These are phyloP conservation scores for Kryphioiulus occultus DNA, from an alignment of 2,888 invertebrate genomes.

Conservation along the genomic window DNA sequence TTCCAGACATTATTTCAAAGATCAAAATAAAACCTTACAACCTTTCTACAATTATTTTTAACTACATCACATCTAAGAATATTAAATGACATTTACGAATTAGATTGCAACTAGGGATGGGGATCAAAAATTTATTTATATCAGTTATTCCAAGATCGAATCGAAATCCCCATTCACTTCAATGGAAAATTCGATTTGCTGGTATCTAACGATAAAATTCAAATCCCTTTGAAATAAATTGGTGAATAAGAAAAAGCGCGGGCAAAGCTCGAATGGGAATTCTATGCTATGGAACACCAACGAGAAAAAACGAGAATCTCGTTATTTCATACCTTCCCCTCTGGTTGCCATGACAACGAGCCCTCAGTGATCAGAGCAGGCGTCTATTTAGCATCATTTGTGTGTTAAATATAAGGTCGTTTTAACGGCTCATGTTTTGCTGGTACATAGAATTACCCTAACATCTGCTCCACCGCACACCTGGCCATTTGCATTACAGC, in stretches of 20 bases:
- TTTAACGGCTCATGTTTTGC: background rate
- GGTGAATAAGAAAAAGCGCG: background rate
- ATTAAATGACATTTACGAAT: no score
- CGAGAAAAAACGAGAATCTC: constrained; percentile 28
- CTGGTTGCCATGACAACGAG: constrained; percentile 20
- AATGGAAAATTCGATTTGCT: no score
- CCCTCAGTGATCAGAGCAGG: background rate
- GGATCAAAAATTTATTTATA: no score
- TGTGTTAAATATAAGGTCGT: background rate
- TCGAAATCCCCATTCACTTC: no score
- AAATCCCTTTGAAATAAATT: no score
- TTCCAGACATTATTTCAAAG: no score
- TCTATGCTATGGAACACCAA: background rate
- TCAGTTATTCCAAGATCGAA: no score
- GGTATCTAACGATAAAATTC: no score
- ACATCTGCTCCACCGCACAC: background rate
- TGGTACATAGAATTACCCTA: background rate
- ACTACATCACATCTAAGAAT: no score
- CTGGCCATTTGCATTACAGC: background rate
- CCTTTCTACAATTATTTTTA: no score
- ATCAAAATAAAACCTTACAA: no score
- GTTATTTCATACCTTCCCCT: background rate
- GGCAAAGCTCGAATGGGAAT: background rate
- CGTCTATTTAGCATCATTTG: constrained; percentile 31
- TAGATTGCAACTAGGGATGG: no score